Conservation (phyloP, 2,888 invertebrate genomes). For the Cryptocheilus praepositus region DNA sequence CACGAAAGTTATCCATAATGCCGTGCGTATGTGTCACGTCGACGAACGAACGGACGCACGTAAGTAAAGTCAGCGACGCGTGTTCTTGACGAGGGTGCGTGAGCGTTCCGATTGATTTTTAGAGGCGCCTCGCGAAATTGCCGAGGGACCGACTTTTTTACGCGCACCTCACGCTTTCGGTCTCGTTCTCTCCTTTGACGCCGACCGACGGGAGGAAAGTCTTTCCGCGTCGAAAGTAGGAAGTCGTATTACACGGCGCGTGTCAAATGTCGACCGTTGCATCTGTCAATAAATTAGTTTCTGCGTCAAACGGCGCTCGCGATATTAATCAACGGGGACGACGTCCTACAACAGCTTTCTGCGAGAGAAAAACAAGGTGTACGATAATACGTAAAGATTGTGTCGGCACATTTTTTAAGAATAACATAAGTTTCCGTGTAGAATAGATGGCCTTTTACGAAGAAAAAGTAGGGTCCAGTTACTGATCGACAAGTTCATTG, state of each 20-base stretch:
- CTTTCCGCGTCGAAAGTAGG: too few relatives aligned
- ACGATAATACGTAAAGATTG: too few relatives aligned
- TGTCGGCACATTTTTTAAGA: too few relatives aligned
- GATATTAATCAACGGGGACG: too few relatives aligned
- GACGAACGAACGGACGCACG: conserved; percentile 25
- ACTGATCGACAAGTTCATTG: too few relatives aligned
- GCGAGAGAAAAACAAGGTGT: too few relatives aligned
- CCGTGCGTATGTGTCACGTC: conserved; percentile 23
- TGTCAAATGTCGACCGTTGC: not conserved
- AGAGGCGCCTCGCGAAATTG: conserved; percentile 24
- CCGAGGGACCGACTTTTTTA: conserved; percentile 10
- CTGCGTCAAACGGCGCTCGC: too few relatives aligned
- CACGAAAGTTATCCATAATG: conserved; percentile 23
- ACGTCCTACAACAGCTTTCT: too few relatives aligned
- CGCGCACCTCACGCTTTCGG: conserved; percentile 14
- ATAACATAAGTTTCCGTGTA: too few relatives aligned
- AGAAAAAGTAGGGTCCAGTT: too few relatives aligned
- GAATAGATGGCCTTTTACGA: too few relatives aligned
- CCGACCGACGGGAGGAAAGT: conserved; percentile 16
- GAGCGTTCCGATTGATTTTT: conserved; percentile 32
- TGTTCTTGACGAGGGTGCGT: conserved; percentile 1
- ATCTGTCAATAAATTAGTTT: not conserved
- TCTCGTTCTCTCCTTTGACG: not conserved
- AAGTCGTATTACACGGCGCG: too few relatives aligned
- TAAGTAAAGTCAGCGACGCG: conserved; percentile 8